Conservation (phyloP, 1,140 invertebrate species). For the Cherax destructor region DNA sequence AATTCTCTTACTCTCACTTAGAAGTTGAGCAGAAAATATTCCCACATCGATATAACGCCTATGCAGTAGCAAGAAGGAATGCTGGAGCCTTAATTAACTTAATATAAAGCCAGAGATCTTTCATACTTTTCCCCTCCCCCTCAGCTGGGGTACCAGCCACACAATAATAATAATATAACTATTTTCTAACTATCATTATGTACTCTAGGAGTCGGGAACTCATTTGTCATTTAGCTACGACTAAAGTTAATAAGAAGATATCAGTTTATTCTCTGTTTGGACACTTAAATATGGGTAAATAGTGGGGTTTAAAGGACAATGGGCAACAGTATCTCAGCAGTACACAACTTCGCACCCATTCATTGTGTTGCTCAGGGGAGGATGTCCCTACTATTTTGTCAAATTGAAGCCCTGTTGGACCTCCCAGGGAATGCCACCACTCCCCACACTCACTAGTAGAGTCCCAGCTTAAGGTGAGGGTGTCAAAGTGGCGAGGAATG, state of each 20-base stretch:
- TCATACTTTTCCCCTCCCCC: neutral
- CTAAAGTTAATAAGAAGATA: neutral
- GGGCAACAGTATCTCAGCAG: neutral
- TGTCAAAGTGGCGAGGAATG: neutral
- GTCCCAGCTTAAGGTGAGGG: neutral
- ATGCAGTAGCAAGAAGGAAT: neutral
- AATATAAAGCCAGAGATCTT: neutral
- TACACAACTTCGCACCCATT: conserved; percentile 44
- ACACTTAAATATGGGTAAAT: neutral
- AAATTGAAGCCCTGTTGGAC: neutral
- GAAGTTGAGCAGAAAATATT: no score
- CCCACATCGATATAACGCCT: neutral
- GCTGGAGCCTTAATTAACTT: neutral
- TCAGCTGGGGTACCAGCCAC: neutral
- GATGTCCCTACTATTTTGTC: neutral
- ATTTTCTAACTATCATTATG: neutral
- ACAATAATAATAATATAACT: neutral
- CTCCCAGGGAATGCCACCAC: neutral
- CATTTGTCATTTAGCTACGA: neutral
- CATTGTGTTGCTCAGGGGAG: neutral
- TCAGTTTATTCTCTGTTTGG: no score
- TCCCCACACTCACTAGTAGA: neutral
- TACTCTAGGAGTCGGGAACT: neutral
- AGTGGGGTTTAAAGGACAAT: neutral
- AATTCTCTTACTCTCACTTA: neutral